Evolutionary conservation across 2,888 invertebrate species (phyloP), one percentile per base, ranked within the genome.

Genomic region (Xiphydria camelus): DNA sequence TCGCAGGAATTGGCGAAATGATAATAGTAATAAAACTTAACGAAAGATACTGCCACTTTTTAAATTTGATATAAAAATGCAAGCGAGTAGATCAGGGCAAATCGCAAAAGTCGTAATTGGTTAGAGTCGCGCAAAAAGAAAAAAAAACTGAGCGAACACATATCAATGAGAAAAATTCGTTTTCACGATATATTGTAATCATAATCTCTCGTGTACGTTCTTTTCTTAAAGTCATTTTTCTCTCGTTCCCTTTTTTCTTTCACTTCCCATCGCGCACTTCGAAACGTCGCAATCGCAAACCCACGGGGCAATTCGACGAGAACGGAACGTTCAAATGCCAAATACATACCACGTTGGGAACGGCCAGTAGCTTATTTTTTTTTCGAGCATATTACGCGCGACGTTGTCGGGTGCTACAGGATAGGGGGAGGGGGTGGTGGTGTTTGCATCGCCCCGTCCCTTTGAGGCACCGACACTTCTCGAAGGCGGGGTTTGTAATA

Each of bases 41-140:
- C 43, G 39, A 53, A 53, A 22, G 32, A 22, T 53, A 61, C 54
- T 58, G 56, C 56, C 59, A 59, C 49, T 59, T 59, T 54, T 54
- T 52, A 18, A 14, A n/a, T 14, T 33, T 18, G n/a, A n/a, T n/a
- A n/a, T n/a, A n/a, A n/a, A n/a, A n/a, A n/a, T n/a, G n/a, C n/a
- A n/a, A n/a, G 10, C 33, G 33, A 26, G 26, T 10, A 12, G 14
- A 25, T 12, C 14, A 26, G 26, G 10, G 26, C 3, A 14, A 12
- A 26, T 14, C 6, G 26, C 14, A 26, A 14, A 14, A 12, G 14
- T 6, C 14, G 26, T 26, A 12, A 12, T 26, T 7, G 10, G 26
- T 10, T 26, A 26, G 26, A 14, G 26, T 14, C 26, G 26, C 14
- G 26, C 10, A 1, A 14, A 14, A 26, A 10, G 26, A n/a, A 26